Evolutionary conservation across 2,113 vertebrate species (phyloP), one percentile per base, ranked within the genome.

Genomic region (Lagopus muta): DNA sequence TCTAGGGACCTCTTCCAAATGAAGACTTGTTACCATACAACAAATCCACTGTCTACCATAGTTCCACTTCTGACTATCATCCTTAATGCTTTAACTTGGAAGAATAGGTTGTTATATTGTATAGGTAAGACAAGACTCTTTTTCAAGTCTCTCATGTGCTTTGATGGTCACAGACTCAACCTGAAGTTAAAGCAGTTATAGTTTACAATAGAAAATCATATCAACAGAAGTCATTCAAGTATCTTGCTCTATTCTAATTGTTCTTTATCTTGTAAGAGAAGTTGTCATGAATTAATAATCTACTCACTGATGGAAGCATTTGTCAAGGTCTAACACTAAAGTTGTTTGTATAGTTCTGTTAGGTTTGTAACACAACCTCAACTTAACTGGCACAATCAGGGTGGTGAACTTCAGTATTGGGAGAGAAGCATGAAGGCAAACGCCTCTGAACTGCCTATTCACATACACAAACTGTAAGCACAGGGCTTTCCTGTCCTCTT

Each of bases 261-360:
- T 8, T 20, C 64, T 69, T 20, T 86, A 10, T 30, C 36, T 78
- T 30, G 4, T 22, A 65, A 17, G 34, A 27, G 28, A 52, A 8
- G 28, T 55, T 60, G 77, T 84, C 21, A 38, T 24, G 6, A 80
- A 73, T 28, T 76, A 14, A 45, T 30, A 34, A 86, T 54, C 28
- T 48, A 22, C 3, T 27, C 22, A n/a, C 7, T 64, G 47, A 75
- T 54, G 19, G 54, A 75, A 86, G 14, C 48, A 52, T 38, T 87
- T 54, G 16, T 48, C 60, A 60, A 64, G 66, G 55, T 1, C 1
- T 55, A 69, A 60, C 25, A 2, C 7, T 3, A 60, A 62, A 42
- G 34, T 38, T 72, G 15, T 1, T 67, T 11, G 54, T 45, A 62
- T 0, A 2, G n/a, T 48, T 83, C 24, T 42, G 1, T 1, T 50